Evolutionary conservation across 1,140 invertebrate species (phyloP).

Genomic region (Cotesia vestalis): DNA sequence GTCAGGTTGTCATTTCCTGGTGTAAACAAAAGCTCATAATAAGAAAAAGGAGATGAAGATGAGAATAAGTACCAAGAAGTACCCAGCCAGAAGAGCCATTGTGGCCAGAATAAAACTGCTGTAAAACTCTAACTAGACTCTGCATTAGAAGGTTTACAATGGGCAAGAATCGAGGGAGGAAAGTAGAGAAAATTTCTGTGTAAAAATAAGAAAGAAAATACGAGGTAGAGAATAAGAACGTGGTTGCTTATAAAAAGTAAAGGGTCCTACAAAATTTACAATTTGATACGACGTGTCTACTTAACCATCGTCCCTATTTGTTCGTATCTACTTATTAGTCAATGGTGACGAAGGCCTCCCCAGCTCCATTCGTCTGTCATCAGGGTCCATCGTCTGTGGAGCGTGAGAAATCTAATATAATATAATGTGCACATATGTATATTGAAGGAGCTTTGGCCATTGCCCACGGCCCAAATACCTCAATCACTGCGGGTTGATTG

Average conservation of each 20-base stretch:
- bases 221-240: neutral
- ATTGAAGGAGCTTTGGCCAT: constrained; percentile 40
- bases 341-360: neutral
- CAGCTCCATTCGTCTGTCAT: constrained; percentile 24
- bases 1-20: constrained; percentile 29
- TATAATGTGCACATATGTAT: constrained; percentile 43
- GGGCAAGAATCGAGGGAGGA: neutral
- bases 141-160: neutral
- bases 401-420: constrained; percentile 53
- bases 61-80: neutral
- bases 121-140: constrained; percentile 26
- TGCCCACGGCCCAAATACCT: constrained; percentile 54
- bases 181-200: neutral
- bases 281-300: constrained; percentile 16
- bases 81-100: constrained; percentile 8
- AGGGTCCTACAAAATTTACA: constrained; percentile 8
- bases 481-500: constrained; percentile 59
- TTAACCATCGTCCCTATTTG: constrained; percentile 5
- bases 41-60: constrained; percentile 9
- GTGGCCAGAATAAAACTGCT: constrained; percentile 33
- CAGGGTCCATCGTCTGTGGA: constrained; percentile 30
- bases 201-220: neutral
- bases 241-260: constrained; percentile 23
- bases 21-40: constrained; percentile 3
- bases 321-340: constrained; percentile 2